A percentile compares a stretch with the other conserved stretches of the same genome.
Evolutionary conservation across 2,797 vertebrate species (phyloP).

Genomic region (Odontamblyopus rebecca): DNA sequence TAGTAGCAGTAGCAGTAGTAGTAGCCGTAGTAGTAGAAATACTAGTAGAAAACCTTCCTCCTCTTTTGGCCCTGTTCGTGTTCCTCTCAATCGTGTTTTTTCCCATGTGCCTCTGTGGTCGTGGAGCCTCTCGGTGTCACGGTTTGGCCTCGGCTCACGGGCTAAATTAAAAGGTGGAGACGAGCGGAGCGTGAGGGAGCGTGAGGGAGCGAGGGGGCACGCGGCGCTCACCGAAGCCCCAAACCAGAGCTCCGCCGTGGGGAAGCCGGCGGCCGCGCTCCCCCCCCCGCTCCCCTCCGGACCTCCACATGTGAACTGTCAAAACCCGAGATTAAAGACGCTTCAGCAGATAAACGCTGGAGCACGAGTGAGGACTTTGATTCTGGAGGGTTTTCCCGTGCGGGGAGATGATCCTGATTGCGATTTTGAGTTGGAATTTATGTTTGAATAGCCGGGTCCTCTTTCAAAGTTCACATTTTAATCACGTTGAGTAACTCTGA

Average conservation of each 20-base stretch:
- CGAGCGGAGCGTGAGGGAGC: constrained; percentile 57
- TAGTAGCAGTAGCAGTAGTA: no score
- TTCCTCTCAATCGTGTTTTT: not conserved
- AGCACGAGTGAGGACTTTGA: no score
- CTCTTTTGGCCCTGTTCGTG: no score
- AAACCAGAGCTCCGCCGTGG: constrained; percentile 39
- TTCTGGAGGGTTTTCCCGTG: no score
- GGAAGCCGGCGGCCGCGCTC: constrained; percentile 29
- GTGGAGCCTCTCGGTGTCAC: constrained; percentile 53
- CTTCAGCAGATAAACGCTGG: no score
- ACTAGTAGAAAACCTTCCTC: no score
- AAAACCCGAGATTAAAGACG: not conserved
- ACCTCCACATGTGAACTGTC: constrained; percentile 45
- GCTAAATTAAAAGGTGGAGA: constrained; percentile 70
- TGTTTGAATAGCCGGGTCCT: no score
- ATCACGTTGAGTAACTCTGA: no score
- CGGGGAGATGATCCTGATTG: no score
- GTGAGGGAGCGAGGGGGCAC: constrained; percentile 11
- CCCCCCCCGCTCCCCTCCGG: not conserved
- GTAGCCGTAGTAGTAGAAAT: no score
- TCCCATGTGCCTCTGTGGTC: constrained; percentile 43
- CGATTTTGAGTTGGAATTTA: no score
- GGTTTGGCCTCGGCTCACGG: constrained; percentile 38
- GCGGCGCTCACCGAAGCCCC: not conserved
- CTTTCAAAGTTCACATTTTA: no score